A percentile compares a stretch with the other conserved stretches of the same genome.
Conservation (phyloP, 2,113 vertebrate species). For the Cyprinodon tularosa region DNA sequence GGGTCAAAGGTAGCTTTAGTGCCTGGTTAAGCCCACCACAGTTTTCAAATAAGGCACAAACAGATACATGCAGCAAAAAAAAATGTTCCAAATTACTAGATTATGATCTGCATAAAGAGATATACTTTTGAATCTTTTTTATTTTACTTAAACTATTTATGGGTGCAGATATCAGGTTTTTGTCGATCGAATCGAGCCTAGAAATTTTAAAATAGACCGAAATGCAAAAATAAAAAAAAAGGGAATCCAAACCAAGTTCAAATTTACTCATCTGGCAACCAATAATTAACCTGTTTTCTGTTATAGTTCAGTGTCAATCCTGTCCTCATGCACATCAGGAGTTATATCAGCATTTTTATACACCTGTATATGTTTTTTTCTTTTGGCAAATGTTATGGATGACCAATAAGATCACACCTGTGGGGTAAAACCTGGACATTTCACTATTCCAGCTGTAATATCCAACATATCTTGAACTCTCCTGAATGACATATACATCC, state of each 20-base stretch:
- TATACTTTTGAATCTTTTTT: not conserved
- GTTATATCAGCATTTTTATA: conserved; percentile 3
- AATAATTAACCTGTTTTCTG: not conserved
- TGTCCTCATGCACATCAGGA: not conserved
- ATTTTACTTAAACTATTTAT: not conserved
- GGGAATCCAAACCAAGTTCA: not conserved
- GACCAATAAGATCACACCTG: conserved; percentile 21
- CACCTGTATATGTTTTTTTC: conserved; percentile 42
- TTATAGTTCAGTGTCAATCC: not conserved
- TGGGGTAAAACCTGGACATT: conserved; percentile 45
- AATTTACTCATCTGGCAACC: not conserved
- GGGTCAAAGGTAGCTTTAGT: no score
- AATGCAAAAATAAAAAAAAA: not conserved
- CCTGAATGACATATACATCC: conserved; percentile 50
- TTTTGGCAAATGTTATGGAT: conserved; percentile 10
- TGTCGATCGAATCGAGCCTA: not conserved
- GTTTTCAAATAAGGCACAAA: no score
- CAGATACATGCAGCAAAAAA: no score
- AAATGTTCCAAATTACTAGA: no score
- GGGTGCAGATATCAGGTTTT: not conserved
- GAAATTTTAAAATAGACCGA: not conserved
- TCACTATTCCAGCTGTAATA: conserved; percentile 60
- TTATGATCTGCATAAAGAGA: no score
- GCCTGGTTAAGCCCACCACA: no score
- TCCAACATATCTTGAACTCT: conserved; percentile 40